These are phyloP conservation scores for Pseudachorutes palmiensis DNA, from an alignment of 1,140 invertebrate genomes.

Conservation along the genomic window DNA sequence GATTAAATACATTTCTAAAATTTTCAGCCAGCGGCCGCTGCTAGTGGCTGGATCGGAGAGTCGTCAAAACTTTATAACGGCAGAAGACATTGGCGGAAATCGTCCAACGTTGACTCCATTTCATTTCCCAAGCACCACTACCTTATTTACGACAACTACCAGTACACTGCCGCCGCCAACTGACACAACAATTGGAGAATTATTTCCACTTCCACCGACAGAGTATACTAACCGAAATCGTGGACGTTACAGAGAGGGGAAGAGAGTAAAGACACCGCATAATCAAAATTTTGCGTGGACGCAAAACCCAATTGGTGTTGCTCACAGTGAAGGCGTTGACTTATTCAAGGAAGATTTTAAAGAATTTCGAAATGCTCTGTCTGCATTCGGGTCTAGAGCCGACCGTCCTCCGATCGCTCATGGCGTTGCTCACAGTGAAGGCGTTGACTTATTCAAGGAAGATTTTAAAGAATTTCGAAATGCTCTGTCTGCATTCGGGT, in stretches of 20 bases:
- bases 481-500: slow-evolving; percentile 31
- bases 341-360: slow-evolving; percentile 31
- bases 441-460: slow-evolving; percentile 26
- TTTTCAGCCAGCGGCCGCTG: background rate
- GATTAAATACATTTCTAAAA: too few relatives aligned
- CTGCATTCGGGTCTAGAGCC: slow-evolving; percentile 32
- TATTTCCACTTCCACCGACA: too few relatives aligned
- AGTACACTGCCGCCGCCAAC: slow-evolving; percentile 5
- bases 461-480: slow-evolving; percentile 31
- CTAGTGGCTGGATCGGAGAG: background rate
- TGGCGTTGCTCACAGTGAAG: slow-evolving; percentile 19
- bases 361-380: slow-evolving; percentile 27
- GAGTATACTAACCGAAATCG: too few relatives aligned
- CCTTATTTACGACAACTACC: background rate
- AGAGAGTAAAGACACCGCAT: slow-evolving; percentile 26
- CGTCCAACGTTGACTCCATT: slow-evolving; percentile 34
- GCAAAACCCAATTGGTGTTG: slow-evolving; percentile 26
- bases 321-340: slow-evolving; percentile 25
- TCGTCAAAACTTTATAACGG: slow-evolving; percentile 23
- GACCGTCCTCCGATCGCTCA: too few relatives aligned
- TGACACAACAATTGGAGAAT: too few relatives aligned
- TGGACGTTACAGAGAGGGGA: background rate
- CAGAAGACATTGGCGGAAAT: slow-evolving; percentile 35
- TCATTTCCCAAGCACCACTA: slow-evolving; percentile 30
- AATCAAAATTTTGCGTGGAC: slow-evolving; percentile 35